A percentile compares a stretch with the other conserved stretches of the same genome.
Conservation (phyloP, 1,140 invertebrate genomes). For the Popillia japonica region DNA sequence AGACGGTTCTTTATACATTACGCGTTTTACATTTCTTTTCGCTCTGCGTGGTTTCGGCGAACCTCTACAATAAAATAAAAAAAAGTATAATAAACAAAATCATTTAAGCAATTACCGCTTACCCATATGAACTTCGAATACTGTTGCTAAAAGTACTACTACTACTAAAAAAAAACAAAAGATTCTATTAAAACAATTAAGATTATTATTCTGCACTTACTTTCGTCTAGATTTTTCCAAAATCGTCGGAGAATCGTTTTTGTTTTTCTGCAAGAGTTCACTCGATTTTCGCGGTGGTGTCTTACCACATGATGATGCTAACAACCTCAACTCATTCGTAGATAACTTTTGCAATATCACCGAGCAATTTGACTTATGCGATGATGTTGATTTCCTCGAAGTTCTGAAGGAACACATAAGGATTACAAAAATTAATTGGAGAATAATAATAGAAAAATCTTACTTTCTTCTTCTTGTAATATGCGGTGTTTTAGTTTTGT, state of each 20-base stretch:
- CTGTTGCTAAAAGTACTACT: neutral
- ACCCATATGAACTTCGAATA: neutral
- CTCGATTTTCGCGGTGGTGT: neutral
- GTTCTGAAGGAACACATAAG: too few species aligned
- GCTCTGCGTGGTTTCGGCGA: neutral
- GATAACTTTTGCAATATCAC: neutral
- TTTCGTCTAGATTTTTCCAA: conserved; percentile 8
- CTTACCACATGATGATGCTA: neutral
- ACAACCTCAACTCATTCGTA: neutral
- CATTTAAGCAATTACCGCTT: neutral
- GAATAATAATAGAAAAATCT: neutral
- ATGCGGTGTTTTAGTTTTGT: neutral
- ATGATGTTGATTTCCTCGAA: neutral
- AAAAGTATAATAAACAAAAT: neutral
- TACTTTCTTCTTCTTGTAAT: neutral
- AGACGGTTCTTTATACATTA: neutral
- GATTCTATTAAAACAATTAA: neutral
- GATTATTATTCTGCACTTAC: neutral
- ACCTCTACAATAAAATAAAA: neutral
- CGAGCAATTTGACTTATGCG: neutral
- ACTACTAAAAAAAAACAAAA: neutral
- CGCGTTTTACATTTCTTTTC: neutral
- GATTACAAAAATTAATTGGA: too few species aligned
- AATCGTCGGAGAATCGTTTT: neutral
- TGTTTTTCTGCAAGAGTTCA: neutral